Percentiles rank a stretch among this genome's conserved stretches.
phyloP scores from a whole-genome alignment of 2,888 invertebrate genomes.

The Gymnosoma rotundatum region DNA sequence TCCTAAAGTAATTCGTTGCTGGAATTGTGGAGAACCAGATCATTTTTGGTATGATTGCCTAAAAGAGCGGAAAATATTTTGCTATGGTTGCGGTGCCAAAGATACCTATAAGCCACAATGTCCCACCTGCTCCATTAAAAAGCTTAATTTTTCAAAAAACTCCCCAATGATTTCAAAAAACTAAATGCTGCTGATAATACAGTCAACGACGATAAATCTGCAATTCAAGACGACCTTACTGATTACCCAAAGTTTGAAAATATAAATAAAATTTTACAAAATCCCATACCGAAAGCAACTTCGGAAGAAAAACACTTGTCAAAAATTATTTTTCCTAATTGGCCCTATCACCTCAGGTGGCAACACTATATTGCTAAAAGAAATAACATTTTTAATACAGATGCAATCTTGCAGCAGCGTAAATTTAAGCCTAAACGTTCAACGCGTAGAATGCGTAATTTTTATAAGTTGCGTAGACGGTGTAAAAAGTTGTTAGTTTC shows the following conservation, averaged over 20 bases:
- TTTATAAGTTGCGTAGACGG: conserved; percentile 6
- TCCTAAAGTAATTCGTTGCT: conserved; percentile 1
- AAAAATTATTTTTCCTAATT: conserved; percentile 1
- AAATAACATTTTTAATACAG: conserved; percentile 16
- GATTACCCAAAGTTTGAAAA: not conserved
- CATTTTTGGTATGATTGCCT: conserved; percentile 29
- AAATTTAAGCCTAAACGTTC: conserved; percentile 15
- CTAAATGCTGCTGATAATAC: not conserved
- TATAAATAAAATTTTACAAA: not conserved
- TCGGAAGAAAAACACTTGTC: not conserved
- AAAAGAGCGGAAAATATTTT: not conserved
- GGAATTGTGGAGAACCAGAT: conserved; percentile 31
- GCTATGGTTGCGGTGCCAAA: conserved; percentile 14
- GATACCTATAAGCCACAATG: conserved; percentile 12
- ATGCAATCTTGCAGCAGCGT: too few relatives aligned
- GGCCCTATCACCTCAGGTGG: conserved; percentile 30
- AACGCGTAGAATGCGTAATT: conserved; percentile 20
- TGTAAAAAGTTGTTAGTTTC: conserved; percentile 43
- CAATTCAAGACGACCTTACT: not conserved
- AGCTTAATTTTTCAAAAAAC: conserved; percentile 23
- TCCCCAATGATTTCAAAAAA: conserved; percentile 2
- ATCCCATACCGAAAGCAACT: not conserved
- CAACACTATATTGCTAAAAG: conserved; percentile 5
- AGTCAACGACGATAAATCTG: too few relatives aligned
- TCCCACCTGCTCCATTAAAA: not conserved